Conservation (phyloP, 2,797 vertebrate genomes). For the Ispidina picta region DNA sequence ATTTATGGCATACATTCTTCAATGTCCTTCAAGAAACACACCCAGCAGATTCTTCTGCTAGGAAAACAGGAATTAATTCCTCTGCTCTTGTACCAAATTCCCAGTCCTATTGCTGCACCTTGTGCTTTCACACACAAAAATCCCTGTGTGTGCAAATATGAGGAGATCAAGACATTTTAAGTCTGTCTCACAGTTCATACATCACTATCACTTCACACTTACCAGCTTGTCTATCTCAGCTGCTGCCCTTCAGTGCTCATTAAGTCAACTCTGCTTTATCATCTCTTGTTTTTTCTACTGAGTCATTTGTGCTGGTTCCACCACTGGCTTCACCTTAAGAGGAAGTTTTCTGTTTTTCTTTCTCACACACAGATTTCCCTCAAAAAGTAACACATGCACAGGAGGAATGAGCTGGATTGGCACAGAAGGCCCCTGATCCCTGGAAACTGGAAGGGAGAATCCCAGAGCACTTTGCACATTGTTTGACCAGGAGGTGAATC, state of each 20-base stretch:
- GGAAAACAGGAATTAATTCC: background rate
- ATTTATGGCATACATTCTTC: background rate
- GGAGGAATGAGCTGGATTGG: background rate
- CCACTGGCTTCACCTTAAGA: background rate
- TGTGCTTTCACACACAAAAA: background rate
- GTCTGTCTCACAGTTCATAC: background rate
- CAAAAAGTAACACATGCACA: background rate
- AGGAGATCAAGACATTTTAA: background rate
- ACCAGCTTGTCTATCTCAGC: background rate
- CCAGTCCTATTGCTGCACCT: background rate
- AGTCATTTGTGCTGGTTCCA: background rate
- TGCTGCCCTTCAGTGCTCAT: background rate
- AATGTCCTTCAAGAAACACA: background rate
- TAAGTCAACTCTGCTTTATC: background rate
- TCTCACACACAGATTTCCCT: background rate
- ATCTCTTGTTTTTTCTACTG: conserved; percentile 23
- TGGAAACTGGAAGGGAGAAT: background rate
- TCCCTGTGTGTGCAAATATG: background rate
- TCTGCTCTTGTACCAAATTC: background rate
- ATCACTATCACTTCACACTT: background rate
- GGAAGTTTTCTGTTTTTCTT: background rate
- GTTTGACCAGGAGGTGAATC: background rate
- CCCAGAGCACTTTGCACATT: background rate
- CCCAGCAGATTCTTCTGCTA: background rate
- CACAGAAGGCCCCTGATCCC: background rate